phyloP scores from a whole-genome alignment of 1,140 invertebrate species.

The Paramacrobiotus metropolitanus region DNA sequence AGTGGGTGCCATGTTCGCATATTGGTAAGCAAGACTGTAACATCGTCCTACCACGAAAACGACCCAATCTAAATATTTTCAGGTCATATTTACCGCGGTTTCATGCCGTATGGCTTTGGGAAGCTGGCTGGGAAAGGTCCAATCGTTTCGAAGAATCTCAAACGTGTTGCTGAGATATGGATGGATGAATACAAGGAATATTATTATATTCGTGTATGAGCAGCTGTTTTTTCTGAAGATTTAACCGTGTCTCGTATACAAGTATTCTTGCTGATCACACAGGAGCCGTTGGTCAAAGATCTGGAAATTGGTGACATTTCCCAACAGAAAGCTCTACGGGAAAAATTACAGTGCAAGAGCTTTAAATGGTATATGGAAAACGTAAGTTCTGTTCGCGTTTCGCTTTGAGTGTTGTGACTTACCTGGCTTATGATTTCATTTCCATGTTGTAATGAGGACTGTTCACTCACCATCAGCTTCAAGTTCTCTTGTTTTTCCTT shows the following conservation, averaged over 20 bases:
- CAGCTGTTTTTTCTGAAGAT: too few species aligned
- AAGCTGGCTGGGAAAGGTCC: constrained; percentile 1
- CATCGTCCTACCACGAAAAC: too few species aligned
- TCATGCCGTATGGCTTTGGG: background rate
- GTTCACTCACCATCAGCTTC: too few species aligned
- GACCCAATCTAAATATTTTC: too few species aligned
- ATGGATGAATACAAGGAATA: constrained; percentile 83
- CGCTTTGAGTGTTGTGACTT: background rate
- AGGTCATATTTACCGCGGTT: constrained; percentile 55
- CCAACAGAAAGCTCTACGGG: constrained; percentile 35
- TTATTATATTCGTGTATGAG: constrained; percentile 61
- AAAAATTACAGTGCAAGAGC: constrained; percentile 57
- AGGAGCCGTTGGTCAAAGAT: background rate
- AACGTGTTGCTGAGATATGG: constrained; percentile 81
- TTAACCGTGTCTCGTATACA: background rate
- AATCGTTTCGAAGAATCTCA: constrained; percentile 42
- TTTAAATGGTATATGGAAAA: constrained; percentile 97
- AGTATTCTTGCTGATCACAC: background rate
- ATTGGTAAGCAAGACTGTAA: too few species aligned
- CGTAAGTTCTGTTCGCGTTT: constrained; percentile 26
- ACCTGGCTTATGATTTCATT: too few species aligned
- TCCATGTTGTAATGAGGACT: background rate
- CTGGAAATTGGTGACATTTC: constrained; percentile 24
- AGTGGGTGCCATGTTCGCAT: constrained; percentile 93
- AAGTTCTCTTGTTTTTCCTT: background rate